Evolutionary conservation across 30 jellyfish, hydroid and myxozoan species (phyloP).

Genomic region (Turritopsis rubra): DNA sequence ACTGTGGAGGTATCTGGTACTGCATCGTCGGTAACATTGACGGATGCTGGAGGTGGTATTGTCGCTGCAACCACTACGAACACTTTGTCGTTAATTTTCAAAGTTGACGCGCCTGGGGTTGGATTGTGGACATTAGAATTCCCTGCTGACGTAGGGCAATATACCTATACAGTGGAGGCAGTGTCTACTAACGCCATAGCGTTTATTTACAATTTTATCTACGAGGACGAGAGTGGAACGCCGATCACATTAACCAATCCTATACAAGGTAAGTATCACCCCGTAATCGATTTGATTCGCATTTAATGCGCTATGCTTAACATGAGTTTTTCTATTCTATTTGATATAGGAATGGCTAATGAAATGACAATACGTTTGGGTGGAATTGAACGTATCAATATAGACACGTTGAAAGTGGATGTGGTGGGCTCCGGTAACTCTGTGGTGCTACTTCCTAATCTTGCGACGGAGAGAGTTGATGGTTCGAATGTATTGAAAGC

Average conservation of each 20-base stretch:
- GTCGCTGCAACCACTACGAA: background rate
- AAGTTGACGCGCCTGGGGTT: background rate
- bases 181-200: conserved; percentile 8
- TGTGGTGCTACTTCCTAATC: background rate
- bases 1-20: background rate
- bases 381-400: background rate
- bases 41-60: background rate
- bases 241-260: conserved; percentile 5
- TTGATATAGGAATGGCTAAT: background rate
- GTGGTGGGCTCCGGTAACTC: background rate
- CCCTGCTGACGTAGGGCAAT: background rate
- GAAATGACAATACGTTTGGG: conserved; percentile 12
- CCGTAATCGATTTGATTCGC: background rate
- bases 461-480: background rate
- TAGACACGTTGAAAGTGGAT: background rate
- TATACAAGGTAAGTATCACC: background rate
- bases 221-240: background rate
- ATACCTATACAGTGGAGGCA: background rate
- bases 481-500: background rate
- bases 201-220: conserved; percentile 2
- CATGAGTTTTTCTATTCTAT: background rate
- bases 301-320: background rate
- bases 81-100: background rate
- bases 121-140: background rate
- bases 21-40: background rate